phyloP scores from a whole-genome alignment of 2,888 invertebrate species.

The Eilema griseolum region DNA sequence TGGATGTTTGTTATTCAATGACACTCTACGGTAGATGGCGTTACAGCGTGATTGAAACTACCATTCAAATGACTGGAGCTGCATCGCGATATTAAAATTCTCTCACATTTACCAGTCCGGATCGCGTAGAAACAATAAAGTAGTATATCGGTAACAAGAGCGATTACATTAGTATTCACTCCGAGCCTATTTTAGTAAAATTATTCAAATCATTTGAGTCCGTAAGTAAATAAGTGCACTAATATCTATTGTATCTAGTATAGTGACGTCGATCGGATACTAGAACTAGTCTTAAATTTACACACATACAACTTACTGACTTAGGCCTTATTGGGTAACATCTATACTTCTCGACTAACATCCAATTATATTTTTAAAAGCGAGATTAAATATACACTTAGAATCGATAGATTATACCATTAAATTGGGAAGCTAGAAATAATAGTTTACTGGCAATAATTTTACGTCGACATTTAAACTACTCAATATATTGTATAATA shows the following conservation, averaged over 20 bases:
- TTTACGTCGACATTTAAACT: neutral
- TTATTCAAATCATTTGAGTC: neutral
- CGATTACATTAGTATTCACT: no score
- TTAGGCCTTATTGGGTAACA: conserved; percentile 60
- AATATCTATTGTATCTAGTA: conserved; percentile 1
- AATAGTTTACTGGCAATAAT: neutral
- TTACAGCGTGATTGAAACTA: no score
- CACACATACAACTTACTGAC: conserved; percentile 48
- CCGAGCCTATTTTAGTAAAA: neutral
- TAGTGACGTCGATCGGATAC: conserved; percentile 37
- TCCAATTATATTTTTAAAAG: conserved; percentile 21
- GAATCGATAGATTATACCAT: conserved; percentile 2
- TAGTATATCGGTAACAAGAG: no score
- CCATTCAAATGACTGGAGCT: no score
- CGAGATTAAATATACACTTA: conserved; percentile 16
- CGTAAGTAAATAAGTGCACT: neutral
- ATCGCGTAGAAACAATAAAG: no score
- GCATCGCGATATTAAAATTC: no score
- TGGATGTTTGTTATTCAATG: no score
- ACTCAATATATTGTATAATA: neutral
- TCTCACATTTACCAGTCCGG: no score
- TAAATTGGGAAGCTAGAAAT: neutral
- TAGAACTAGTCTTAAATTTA: conserved; percentile 43
- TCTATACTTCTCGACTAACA: conserved; percentile 42
- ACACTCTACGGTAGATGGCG: no score